Evolutionary conservation across 2,113 vertebrate species (phyloP), one percentile per base, ranked within the genome.

Genomic region (Choloepus hoffmanni): DNA sequence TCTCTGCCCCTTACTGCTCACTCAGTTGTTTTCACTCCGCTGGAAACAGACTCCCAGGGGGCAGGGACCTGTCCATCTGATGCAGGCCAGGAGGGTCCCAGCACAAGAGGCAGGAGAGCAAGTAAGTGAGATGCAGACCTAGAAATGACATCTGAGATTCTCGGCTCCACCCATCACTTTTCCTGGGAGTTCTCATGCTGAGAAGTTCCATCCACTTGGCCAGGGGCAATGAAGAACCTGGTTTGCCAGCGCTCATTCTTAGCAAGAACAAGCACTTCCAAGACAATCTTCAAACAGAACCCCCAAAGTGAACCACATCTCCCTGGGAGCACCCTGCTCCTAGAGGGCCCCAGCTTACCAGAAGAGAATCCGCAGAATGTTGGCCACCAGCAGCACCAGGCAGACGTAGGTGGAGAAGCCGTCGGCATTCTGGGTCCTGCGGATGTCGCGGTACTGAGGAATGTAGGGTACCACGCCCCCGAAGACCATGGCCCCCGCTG

Each of bases 361-460:
- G 85, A 99, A 99, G 0, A 99, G 99, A 67, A 99, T 99, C 91
- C 99, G 97, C 53, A 99, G 91, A 72, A 99, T 99, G 94, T 99
- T 99, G 0, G 99, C 99, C 62, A 99, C 98, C 89, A 99, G 98
- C 5, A 99, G 93, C 88, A 99, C 99, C 79, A 99, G 98, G 93
- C 99, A 99, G 92, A 99, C 99, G 43, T 99, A 99, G 62, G 98
- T 99, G 93, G 99, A 99, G 97, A 99, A 99, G 13, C 99, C 99
- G 89, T 99, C 99, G 0, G 99, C 99, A 4, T 99, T 99, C 98
- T 99, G 99, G 0, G 98, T 99, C 60, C 99, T 98, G 40, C 99
- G 98, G 96, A 99, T 99, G 97, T 99, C 99, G 45, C 99, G 90
- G 98, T 99, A 99, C 98, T 99, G 99, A 0, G 99, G 99, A 65